Evolutionary conservation across 2,797 vertebrate genomes (phyloP), one percentile per base, ranked within the genome.

Genomic region (Cossypha polioptera): DNA sequence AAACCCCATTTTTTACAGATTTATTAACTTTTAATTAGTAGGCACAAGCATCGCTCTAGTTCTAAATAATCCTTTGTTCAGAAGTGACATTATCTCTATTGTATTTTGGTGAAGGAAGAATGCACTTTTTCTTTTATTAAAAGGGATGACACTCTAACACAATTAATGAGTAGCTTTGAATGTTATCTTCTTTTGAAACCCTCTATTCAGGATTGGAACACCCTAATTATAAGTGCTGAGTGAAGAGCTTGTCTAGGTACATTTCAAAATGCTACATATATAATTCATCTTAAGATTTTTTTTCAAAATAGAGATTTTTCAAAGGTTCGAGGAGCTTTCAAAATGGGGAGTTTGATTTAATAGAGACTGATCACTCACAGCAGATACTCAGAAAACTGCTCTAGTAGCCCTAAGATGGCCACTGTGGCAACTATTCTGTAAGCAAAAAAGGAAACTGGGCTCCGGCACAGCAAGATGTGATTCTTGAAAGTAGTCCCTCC

Each of bases 151-250:
- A 69, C 45, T 76, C 53, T 31, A 89, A 75, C 59, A 67, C 59
- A 95, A 95, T 42, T 96, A 95, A 95, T 82, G 43, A 96, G 77
- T 50, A 92, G 59, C 45, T 94, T 35, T 69, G 51, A 57, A 92
- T 18, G 9, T 33, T 62, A 94, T 66, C 73, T 74, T 67, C 63
- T 40, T 86, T 86, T 76, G 77, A 95, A 95, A 86, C 69, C 66
- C 63, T 81, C 69, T 88, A 65, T 76, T 93, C 40, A 88, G 48
- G 55, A 92, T 47, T 59, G 73, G 74, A 95, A 82, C 7, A 5
- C 33, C 84, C 38, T 94, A 95, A 93, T 94, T 90, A 86, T 3
- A 94, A 59, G 43, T 81, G 50, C 63, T 22, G 29, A 92, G 74
- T 26, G 55, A 90, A 86, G 24, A 86, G 33, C 67, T 92, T 84